Percentiles rank a stretch among this genome's conserved stretches.
These are phyloP conservation scores for Drosophila persimilis DNA, from an alignment of 1,140 invertebrate species.

Conservation along the genomic window DNA sequence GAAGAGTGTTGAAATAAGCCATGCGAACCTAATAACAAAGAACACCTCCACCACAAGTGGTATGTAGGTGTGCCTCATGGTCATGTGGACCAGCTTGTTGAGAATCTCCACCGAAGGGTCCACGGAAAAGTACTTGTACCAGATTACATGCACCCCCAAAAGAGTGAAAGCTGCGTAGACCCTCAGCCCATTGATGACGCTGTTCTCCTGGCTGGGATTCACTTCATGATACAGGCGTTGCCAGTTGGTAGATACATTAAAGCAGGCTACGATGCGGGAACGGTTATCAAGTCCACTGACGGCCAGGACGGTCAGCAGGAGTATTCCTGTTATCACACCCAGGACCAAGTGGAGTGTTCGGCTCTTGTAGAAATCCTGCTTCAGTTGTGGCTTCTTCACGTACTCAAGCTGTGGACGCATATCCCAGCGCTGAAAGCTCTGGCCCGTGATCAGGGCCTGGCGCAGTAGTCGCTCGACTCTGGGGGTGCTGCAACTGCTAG, in stretches of 20 bases:
- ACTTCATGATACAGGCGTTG: slow-evolving; percentile 12
- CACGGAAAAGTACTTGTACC: slow-evolving; percentile 30
- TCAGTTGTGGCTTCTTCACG: slow-evolving; percentile 26
- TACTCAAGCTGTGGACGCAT: slow-evolving; percentile 30
- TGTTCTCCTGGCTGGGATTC: slow-evolving; percentile 30
- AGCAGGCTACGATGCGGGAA: slow-evolving; percentile 30
- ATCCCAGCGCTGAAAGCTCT: slow-evolving; percentile 2
- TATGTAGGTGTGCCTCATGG: slow-evolving; percentile 22
- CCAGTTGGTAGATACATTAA: slow-evolving; percentile 48
- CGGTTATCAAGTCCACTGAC: neutral
- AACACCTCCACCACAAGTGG: slow-evolving; percentile 45
- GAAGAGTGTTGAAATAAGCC: neutral
- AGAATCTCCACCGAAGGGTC: slow-evolving; percentile 26
- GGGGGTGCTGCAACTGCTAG: slow-evolving; percentile 14
- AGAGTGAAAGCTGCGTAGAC: slow-evolving; percentile 31
- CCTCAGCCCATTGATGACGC: slow-evolving; percentile 49
- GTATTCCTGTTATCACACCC: neutral
- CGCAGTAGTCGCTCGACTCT: slow-evolving; percentile 41
- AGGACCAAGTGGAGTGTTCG: slow-evolving; percentile 1
- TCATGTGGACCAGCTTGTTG: slow-evolving; percentile 1
- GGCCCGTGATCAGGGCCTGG: neutral
- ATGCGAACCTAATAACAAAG: slow-evolving; percentile 48
- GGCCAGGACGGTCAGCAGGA: slow-evolving; percentile 11
- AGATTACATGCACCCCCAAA: slow-evolving; percentile 39
- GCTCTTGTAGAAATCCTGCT: slow-evolving; percentile 10